Percentiles rank a stretch among this genome's conserved stretches.
These are phyloP conservation scores for Pissodes strobi DNA, from an alignment of 1,140 invertebrate species.

Conservation along the genomic window DNA sequence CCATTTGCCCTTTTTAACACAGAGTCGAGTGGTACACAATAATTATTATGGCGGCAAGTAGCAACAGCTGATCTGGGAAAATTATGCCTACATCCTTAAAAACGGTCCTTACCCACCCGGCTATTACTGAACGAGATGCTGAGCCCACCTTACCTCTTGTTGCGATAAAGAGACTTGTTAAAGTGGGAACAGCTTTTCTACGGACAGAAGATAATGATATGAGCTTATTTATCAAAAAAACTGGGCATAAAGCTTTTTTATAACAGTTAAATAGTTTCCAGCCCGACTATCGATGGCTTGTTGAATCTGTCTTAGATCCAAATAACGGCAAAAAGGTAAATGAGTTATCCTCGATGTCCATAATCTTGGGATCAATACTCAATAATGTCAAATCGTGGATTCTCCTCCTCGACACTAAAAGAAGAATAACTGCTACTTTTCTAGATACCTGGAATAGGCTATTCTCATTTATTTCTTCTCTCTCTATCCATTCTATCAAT, in stretches of 20 bases:
- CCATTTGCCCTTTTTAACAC: conserved; percentile 44
- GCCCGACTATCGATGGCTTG: conserved; percentile 45
- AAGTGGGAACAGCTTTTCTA: neutral
- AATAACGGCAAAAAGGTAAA: conserved; percentile 48
- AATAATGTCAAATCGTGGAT: conserved; percentile 52
- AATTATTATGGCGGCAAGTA: conserved; percentile 43
- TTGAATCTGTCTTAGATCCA: conserved; percentile 52
- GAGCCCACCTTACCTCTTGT: conserved; percentile 37
- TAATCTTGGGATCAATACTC: conserved; percentile 30
- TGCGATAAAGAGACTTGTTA: conserved; percentile 23
- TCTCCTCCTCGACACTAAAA: conserved; percentile 50
- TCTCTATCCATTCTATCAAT: conserved; percentile 10
- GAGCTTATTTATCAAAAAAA: conserved; percentile 6
- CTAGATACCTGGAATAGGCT: conserved; percentile 48
- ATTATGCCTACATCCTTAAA: conserved; percentile 43
- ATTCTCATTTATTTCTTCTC: conserved; percentile 1
- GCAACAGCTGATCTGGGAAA: conserved; percentile 46
- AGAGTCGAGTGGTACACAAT: conserved; percentile 42
- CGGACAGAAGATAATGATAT: neutral
- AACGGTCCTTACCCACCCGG: conserved; percentile 46
- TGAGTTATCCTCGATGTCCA: conserved; percentile 6
- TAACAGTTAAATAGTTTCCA: conserved; percentile 38
- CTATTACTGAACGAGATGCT: conserved; percentile 48
- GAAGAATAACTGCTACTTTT: conserved; percentile 38
- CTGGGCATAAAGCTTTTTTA: conserved; percentile 2